phyloP scores from a whole-genome alignment of 2,797 vertebrate genomes.

The Apogon hyalosoma region DNA sequence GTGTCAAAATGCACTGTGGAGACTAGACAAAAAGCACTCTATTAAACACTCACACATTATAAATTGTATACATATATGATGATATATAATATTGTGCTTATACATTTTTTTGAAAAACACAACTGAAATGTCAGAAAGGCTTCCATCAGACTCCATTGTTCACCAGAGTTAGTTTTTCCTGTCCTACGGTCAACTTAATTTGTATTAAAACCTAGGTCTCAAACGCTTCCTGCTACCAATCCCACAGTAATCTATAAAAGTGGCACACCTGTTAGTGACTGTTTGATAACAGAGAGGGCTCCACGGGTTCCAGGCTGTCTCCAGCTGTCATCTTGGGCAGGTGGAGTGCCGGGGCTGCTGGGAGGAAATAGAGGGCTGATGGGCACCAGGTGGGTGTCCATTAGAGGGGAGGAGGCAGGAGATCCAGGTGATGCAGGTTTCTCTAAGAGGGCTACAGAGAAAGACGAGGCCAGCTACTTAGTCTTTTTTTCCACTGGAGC shows the following conservation, averaged over 20 bases:
- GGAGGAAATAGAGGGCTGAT: constrained; percentile 80
- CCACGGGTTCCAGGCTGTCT: constrained; percentile 62
- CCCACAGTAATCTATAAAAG: constrained; percentile 7
- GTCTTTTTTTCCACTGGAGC: background rate
- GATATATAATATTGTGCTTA: no score
- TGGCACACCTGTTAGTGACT: constrained; percentile 64
- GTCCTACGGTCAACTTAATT: constrained; percentile 12
- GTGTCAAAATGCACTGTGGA: no score
- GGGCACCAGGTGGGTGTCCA: constrained; percentile 81
- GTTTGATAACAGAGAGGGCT: constrained; percentile 45
- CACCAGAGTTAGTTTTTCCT: background rate
- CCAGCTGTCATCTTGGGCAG: constrained; percentile 79
- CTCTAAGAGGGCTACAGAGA: constrained; percentile 77
- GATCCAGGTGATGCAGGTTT: constrained; percentile 69
- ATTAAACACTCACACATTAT: no score
- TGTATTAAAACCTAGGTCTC: background rate
- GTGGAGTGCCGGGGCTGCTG: constrained; percentile 78
- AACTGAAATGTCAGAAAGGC: background rate
- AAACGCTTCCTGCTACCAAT: constrained; percentile 21
- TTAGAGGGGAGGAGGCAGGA: constrained; percentile 66
- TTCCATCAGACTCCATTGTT: background rate
- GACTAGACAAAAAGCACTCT: no score
- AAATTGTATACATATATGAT: no score
- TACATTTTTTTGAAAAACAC: no score
- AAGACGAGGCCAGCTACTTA: constrained; percentile 3